Conservation (phyloP, 2,797 vertebrate genomes). For the Cuniculus paca region DNA sequence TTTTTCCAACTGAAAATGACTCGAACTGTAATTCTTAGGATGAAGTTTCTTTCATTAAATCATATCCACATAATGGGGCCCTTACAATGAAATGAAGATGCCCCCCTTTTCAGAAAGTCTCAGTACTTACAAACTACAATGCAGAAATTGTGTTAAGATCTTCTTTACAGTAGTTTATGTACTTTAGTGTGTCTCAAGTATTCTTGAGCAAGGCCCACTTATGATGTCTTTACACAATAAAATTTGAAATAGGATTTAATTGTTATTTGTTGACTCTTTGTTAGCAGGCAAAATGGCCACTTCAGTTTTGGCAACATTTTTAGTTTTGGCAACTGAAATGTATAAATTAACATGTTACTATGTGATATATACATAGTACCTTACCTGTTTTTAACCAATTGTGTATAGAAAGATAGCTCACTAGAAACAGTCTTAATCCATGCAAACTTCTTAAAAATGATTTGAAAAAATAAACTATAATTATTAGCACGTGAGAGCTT, state of each 20-base stretch:
- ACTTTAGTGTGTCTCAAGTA: not conserved
- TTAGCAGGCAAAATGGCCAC: not conserved
- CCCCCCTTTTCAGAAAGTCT: constrained; percentile 3
- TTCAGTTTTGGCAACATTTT: not conserved
- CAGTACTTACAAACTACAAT: not conserved
- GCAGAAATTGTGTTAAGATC: not conserved
- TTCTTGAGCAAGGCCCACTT: constrained; percentile 19
- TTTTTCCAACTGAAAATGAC: constrained; percentile 47
- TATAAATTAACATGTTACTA: not conserved
- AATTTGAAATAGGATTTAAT: constrained; percentile 5
- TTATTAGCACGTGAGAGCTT: not conserved
- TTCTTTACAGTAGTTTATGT: constrained; percentile 8
- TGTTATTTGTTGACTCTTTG: not conserved
- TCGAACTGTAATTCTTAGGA: not conserved
- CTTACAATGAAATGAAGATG: not conserved
- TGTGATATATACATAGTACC: not conserved
- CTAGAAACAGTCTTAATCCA: not conserved
- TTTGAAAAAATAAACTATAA: not conserved
- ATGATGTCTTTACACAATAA: not conserved
- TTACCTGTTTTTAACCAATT: not conserved
- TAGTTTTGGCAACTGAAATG: not conserved
- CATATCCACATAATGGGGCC: constrained; percentile 79
- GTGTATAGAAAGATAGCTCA: not conserved
- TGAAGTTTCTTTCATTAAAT: not conserved
- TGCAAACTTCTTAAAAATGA: not conserved